These are phyloP conservation scores for Rhinogobio ventralis DNA, from an alignment of 2,797 vertebrate genomes.

Conservation along the genomic window DNA sequence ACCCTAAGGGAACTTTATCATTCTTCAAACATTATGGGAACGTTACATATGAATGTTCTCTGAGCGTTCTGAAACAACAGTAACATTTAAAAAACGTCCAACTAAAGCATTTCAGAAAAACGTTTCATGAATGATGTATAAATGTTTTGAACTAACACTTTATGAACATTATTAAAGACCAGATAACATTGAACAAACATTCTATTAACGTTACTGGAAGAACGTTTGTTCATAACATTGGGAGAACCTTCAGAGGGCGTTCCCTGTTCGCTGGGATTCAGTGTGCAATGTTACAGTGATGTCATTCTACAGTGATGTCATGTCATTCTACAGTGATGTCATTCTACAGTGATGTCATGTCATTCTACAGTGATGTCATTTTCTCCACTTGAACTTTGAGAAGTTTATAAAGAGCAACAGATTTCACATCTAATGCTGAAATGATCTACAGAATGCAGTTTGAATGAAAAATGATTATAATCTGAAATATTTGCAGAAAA, in stretches of 20 bases:
- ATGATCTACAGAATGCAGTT: slow-evolving; percentile 3
- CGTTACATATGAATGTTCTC: neutral
- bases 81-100: too few species aligned
- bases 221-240: too few species aligned
- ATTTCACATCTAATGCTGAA: neutral
- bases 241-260: too few species aligned
- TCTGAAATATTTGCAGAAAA: slow-evolving; percentile 5
- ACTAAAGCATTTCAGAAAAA: too few species aligned
- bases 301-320: neutral
- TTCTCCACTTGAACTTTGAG: too few species aligned
- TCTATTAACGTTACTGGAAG: neutral
- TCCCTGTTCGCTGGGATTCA: neutral
- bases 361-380: too few species aligned
- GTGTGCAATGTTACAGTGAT: neutral
- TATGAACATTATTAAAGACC: neutral
- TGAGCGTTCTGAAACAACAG: too few species aligned
- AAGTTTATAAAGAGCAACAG: neutral
- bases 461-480: neutral
- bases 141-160: neutral
- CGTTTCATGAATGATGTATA: neutral
- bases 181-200: accelerated
- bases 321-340: too few species aligned
- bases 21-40: neutral
- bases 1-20: too few species aligned
- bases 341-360: too few species aligned